Base-by-base conservation (phyloP, 2,888 invertebrate genomes). In the Scaeva pyrastri region DNA sequence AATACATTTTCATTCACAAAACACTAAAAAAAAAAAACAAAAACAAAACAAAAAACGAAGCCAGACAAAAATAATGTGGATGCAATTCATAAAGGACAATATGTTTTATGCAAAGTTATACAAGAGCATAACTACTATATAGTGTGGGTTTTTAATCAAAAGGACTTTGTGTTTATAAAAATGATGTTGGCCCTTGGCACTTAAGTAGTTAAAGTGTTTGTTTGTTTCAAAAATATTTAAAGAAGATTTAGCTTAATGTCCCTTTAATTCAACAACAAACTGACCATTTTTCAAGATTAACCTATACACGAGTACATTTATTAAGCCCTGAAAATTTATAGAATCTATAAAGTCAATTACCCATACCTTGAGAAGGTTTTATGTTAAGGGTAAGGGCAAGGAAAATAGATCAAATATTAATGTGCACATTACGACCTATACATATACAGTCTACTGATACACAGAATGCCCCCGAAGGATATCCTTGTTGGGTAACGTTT, bases 211-310 rank as follows among this genome's bases (percentile, higher is more conserved):
- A 12, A 21, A 83, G 68, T 45, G 66, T 71, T 43, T 62, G n/a
- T n/a, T 41, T 26, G 12, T 39, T n/a, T 62, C 41, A 36, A 36
- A n/a, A 8, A 16, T 70, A 19, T 39, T 14, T 26, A 26, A 12
- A 66, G 64, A 70, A 55, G 70, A 45, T 41, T 43, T 39, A 71
- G 21, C 23, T n/a, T 36, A 0, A 1, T 31, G 11, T 62, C 70
- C n/a, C 55, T 70, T 75, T 45, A 26, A 60, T 16, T 7, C 55
- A 26, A 60, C 21, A 75, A 48, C 52, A 75, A 52, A 75, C 66
- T 48, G 76, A 41, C 68, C 66, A 76, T 84, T 80, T 60, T 50
- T 84, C 79, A 79, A 66, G 70, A 84, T 79, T 74, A 79, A 62
- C 56, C 79, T 74, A 19, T n/a, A n/a, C n/a, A n/a, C 50, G 41